These are phyloP conservation scores for Sinocyclocheilus anshuiensis DNA, from an alignment of 2,113 vertebrate species.

Conservation along the genomic window DNA sequence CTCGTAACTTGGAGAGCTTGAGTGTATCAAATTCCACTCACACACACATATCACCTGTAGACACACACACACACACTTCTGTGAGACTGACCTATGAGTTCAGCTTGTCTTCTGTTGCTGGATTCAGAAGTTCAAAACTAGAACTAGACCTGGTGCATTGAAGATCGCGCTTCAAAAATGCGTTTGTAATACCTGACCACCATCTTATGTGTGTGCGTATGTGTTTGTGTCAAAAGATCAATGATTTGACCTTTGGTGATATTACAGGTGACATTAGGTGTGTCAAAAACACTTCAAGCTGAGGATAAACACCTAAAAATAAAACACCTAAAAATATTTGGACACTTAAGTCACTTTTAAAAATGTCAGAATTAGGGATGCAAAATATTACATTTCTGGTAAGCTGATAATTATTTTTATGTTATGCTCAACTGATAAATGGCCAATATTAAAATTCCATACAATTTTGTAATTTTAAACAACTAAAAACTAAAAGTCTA, in stretches of 20 bases:
- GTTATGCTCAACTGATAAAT: not conserved
- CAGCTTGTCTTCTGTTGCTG: not conserved
- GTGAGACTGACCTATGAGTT: slow-evolving; percentile 20
- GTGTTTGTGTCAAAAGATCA: slow-evolving; percentile 31
- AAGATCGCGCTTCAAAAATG: not conserved
- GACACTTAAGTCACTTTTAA: not conserved
- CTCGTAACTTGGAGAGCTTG: not conserved
- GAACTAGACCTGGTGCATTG: slow-evolving; percentile 12
- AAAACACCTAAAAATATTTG: not conserved
- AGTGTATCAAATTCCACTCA: not conserved
- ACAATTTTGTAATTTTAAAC: not conserved
- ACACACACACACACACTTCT: not conserved
- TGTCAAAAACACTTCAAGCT: not conserved
- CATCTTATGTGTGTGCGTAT: slow-evolving; percentile 12
- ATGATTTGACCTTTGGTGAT: slow-evolving; percentile 46
- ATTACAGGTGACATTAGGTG: not conserved
- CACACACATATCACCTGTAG: not conserved
- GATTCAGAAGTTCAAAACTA: slow-evolving; percentile 14
- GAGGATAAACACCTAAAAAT: not conserved
- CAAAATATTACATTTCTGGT: not conserved
- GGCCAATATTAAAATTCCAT: not conserved
- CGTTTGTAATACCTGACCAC: slow-evolving; percentile 1
- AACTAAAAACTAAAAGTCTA: too few species aligned
- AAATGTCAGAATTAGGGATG: not conserved
- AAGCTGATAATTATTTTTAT: not conserved